Conservation (phyloP, 2,113 vertebrate genomes). For the Sinocyclocheilus maitianheensis region DNA sequence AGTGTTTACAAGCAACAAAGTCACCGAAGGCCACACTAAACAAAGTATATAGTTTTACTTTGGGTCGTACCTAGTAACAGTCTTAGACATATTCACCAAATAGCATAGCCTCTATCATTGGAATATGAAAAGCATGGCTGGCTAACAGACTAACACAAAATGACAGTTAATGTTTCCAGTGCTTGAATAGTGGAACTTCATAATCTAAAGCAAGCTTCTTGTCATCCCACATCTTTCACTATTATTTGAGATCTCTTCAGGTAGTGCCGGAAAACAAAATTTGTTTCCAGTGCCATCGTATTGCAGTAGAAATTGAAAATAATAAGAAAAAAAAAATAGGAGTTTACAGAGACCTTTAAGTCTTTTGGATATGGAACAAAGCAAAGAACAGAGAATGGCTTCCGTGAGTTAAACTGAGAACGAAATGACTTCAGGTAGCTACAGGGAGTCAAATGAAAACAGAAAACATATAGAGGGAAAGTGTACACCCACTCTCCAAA, state of each 20-base stretch:
- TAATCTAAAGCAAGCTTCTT: slow-evolving; percentile 3
- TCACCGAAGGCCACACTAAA: background rate
- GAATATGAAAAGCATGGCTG: background rate
- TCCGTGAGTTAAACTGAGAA: background rate
- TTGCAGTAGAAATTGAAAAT: background rate
- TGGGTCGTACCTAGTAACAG: background rate
- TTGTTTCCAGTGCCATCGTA: background rate
- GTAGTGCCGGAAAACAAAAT: background rate
- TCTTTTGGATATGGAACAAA: background rate
- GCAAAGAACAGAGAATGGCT: background rate
- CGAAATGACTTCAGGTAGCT: background rate
- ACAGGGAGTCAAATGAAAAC: background rate
- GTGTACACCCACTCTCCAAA: background rate
- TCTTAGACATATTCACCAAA: background rate
- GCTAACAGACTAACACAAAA: background rate
- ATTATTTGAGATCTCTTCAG: background rate
- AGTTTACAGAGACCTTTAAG: background rate
- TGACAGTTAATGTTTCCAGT: background rate
- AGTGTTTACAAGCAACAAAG: background rate
- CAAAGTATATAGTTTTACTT: background rate
- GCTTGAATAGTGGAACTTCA: background rate
- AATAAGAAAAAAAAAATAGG: background rate
- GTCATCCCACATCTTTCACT: background rate
- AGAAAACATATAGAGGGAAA: slow-evolving; percentile 11
- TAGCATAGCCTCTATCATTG: background rate